Evolutionary conservation across 2,888 invertebrate species (phyloP).

Genomic region (Caenorhabditis uteleia): DNA sequence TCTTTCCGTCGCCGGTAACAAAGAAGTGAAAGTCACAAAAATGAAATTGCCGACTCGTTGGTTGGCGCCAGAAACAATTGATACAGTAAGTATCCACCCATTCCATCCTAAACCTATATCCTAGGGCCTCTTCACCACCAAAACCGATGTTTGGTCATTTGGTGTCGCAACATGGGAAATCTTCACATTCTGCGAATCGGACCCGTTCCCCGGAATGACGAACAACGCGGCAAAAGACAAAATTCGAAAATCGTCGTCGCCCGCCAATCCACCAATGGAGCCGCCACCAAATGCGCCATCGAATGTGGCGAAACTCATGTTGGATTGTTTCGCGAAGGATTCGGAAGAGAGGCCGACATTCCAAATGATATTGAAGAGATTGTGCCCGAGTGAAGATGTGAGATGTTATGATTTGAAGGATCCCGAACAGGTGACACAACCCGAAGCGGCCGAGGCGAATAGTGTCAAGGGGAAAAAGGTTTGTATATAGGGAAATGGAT

Average conservation of each 20-base stretch:
- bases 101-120: slow-evolving; percentile 4
- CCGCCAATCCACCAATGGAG: slow-evolving; percentile 22
- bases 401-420: background rate
- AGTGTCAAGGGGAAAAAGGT: too few relatives aligned
- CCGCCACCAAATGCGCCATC: slow-evolving; percentile 27
- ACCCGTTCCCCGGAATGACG: slow-evolving; percentile 46
- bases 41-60: slow-evolving; percentile 56
- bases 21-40: slow-evolving; percentile 38
- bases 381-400: slow-evolving; percentile 18
- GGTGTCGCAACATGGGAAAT: slow-evolving; percentile 53
- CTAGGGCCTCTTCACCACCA: slow-evolving; percentile 54
- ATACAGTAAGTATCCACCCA: slow-evolving; percentile 3
- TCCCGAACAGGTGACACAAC: background rate
- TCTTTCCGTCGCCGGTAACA: slow-evolving; percentile 31
- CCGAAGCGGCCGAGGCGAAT: too few relatives aligned
- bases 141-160: slow-evolving; percentile 54
- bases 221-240: slow-evolving; percentile 38
- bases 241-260: slow-evolving; percentile 6
- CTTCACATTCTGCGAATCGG: slow-evolving; percentile 38
- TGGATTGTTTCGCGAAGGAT: slow-evolving; percentile 29
- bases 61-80: slow-evolving; percentile 56
- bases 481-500: too few relatives aligned
- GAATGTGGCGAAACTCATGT: slow-evolving; percentile 21
- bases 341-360: slow-evolving; percentile 22
- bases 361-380: slow-evolving; percentile 10